A percentile compares a stretch with the other conserved stretches of the same genome.
phyloP scores from a whole-genome alignment of 2,888 invertebrate genomes.

The Drosophila longiperda region DNA sequence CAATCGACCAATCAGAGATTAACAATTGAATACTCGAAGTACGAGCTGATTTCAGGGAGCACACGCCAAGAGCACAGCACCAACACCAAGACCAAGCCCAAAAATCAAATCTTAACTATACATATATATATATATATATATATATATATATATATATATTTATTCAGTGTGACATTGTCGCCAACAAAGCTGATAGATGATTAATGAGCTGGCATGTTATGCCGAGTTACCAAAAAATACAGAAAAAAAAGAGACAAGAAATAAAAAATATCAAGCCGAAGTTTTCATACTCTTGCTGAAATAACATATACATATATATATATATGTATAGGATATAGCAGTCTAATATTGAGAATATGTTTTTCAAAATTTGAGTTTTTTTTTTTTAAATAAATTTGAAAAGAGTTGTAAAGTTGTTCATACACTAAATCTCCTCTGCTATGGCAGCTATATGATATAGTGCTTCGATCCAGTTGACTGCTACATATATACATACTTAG shows the following conservation, averaged over 20 bases:
- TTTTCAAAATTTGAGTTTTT: not conserved
- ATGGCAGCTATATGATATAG: not conserved
- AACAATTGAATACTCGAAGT: slow-evolving; percentile 51
- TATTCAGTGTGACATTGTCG: slow-evolving; percentile 69
- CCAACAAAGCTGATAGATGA: slow-evolving; percentile 75
- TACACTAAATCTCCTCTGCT: not conserved
- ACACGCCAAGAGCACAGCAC: slow-evolving; percentile 58
- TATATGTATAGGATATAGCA: not conserved
- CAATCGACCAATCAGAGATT: slow-evolving; percentile 72
- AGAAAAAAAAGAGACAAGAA: not conserved
- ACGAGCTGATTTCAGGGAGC: slow-evolving; percentile 44
- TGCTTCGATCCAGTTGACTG: not conserved
- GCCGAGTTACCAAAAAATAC: slow-evolving; percentile 40
- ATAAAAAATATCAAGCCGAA: not conserved
- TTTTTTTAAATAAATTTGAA: not conserved
- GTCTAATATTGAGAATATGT: too few relatives aligned
- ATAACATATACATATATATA: too few relatives aligned
- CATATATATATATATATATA: slow-evolving; percentile 25
- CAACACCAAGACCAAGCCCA: slow-evolving; percentile 46
- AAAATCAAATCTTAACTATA: slow-evolving; percentile 55
- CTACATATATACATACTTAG: too few relatives aligned
- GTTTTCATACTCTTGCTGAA: not conserved
- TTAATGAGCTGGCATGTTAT: slow-evolving; percentile 71
- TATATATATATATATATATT: slow-evolving; percentile 31
- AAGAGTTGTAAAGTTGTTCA: not conserved